A percentile compares a stretch with the other conserved stretches of the same genome.
Evolutionary conservation across 2,113 vertebrate genomes (phyloP).

Genomic region (Oncorhynchus tshawytscha): DNA sequence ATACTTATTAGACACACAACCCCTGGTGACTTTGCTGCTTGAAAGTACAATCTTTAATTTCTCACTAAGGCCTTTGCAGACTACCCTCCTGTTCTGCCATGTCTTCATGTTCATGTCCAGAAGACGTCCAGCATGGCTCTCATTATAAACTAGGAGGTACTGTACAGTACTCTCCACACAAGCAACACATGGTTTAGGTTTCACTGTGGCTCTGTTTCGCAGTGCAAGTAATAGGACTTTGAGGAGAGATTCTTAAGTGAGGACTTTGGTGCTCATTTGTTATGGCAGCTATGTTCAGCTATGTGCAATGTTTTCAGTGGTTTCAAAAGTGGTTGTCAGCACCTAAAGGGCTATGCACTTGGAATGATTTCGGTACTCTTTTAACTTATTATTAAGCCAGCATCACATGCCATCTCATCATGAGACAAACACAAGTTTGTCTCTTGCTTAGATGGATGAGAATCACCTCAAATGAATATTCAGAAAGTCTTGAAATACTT

Average conservation of each 20-base stretch:
- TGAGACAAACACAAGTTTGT: not conserved
- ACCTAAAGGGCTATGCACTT: not conserved
- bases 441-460: not conserved
- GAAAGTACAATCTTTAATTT: no score
- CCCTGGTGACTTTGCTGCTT: not conserved
- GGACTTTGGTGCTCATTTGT: not conserved
- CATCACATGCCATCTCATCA: not conserved
- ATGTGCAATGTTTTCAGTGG: not conserved
- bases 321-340: constrained; percentile 2
- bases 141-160: not conserved
- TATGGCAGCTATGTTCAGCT: constrained; percentile 3
- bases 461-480: no score
- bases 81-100: not conserved
- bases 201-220: not conserved
- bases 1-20: not conserved
- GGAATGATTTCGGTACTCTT: not conserved
- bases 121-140: not conserved
- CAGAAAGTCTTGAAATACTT: no score
- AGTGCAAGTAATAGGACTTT: not conserved
- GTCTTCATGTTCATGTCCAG: not conserved
- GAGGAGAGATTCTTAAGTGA: not conserved
- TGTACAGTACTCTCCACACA: constrained; percentile 1
- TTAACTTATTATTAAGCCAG: not conserved
- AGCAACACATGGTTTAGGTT: not conserved
- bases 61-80: not conserved